phyloP scores from a whole-genome alignment of 2,113 vertebrate species.

The Ellobius talpinus region DNA sequence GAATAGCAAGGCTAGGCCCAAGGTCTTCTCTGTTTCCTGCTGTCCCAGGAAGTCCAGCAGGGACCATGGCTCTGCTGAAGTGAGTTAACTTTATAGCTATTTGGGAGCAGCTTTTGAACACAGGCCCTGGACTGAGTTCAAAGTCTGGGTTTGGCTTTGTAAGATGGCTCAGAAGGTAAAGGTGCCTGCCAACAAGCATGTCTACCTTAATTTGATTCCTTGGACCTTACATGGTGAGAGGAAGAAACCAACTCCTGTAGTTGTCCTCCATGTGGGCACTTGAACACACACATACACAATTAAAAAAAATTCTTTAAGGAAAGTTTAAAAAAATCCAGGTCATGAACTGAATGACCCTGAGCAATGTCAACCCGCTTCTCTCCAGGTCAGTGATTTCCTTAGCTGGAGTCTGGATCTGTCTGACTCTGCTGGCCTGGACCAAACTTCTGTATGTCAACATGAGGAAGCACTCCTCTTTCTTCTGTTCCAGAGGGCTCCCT shows the following conservation, averaged over 20 bases:
- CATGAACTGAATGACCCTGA: not conserved
- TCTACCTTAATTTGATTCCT: not conserved
- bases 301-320: not conserved
- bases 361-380: not conserved
- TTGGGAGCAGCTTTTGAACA: not conserved
- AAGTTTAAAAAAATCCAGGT: not conserved
- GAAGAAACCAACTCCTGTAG: not conserved
- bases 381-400: no score
- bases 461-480: not conserved
- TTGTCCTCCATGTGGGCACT: not conserved
- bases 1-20: not conserved
- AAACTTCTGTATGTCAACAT: not conserved
- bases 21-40: not conserved
- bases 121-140: not conserved
- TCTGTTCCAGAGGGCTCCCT: fast-evolving
- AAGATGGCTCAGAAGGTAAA: not conserved
- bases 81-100: not conserved
- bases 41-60: not conserved
- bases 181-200: not conserved
- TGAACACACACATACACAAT: not conserved
- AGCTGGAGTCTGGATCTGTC: not conserved
- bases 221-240: no score
- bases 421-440: not conserved
- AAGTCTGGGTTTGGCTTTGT: not conserved
- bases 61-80: not conserved